A percentile compares a stretch with the other conserved stretches of the same genome.
Evolutionary conservation across 2,113 vertebrate species (phyloP).

Genomic region (Seriola quinqueradiata): DNA sequence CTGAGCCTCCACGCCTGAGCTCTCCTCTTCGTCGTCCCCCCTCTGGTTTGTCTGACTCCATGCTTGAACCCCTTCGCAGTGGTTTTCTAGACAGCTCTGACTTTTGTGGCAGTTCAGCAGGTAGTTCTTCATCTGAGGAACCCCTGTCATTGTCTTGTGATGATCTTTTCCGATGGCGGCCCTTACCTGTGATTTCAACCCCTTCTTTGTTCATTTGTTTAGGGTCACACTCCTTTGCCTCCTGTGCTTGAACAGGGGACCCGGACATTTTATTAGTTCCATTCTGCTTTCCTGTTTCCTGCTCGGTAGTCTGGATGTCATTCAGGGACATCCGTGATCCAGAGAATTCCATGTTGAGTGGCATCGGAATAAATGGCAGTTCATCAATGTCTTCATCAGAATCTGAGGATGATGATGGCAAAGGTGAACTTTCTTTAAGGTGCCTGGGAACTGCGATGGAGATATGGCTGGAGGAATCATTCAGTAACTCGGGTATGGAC

Average conservation of each 20-base stretch:
- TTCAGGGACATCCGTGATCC: conserved; percentile 94
- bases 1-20: conserved; percentile 92
- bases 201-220: conserved; percentile 62
- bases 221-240: conserved; percentile 83
- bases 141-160: conserved; percentile 78
- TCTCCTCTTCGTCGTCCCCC: conserved; percentile 84
- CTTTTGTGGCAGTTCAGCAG: conserved; percentile 72
- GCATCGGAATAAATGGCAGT: conserved; percentile 94
- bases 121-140: conserved; percentile 87
- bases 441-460: conserved; percentile 93
- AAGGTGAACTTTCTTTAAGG: conserved; percentile 88
- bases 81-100: conserved; percentile 83
- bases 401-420: conserved; percentile 94
- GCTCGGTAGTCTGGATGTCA: conserved; percentile 91
- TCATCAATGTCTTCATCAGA: conserved; percentile 96
- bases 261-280: conserved; percentile 62
- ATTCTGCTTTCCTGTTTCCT: conserved; percentile 79
- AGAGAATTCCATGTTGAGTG: conserved; percentile 93
- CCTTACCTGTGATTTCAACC: conserved; percentile 70
- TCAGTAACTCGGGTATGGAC: conserved; percentile 93
- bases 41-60: conserved; percentile 85
- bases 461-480: conserved; percentile 91
- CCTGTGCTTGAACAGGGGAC: conserved; percentile 38
- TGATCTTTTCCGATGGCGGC: conserved; percentile 69
- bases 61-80: conserved; percentile 87